A percentile compares a stretch with the other conserved stretches of the same genome.
Conservation (phyloP, 2,888 invertebrate species). For the Nephrotoma appendiculata region DNA sequence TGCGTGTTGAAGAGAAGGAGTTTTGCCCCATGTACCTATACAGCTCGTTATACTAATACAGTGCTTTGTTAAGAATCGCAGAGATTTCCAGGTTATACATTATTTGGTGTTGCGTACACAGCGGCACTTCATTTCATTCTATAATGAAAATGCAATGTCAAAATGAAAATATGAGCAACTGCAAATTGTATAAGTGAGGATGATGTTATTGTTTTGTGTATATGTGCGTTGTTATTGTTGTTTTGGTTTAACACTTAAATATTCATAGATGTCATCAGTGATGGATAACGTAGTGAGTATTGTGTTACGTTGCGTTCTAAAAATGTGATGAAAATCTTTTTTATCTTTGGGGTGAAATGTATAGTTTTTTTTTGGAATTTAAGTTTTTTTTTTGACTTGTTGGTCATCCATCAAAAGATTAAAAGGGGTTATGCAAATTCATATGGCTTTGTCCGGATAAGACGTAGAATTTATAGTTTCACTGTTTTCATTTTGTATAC, state of each 20-base stretch:
- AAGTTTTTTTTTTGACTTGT: no score
- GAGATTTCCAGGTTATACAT: not conserved
- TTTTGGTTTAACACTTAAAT: not conserved
- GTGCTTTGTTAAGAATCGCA: not conserved
- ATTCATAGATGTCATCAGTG: not conserved
- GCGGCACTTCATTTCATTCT: not conserved
- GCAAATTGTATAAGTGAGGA: not conserved
- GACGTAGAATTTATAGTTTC: no score
- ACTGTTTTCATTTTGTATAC: no score
- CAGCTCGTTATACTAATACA: not conserved
- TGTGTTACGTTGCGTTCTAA: not conserved
- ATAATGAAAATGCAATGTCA: not conserved
- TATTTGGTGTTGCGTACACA: not conserved
- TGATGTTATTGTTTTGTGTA: not conserved
- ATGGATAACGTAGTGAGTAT: not conserved
- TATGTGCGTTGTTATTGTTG: not conserved
- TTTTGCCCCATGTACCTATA: not conserved
- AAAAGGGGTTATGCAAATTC: no score
- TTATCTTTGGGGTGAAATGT: no score
- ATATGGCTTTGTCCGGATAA: no score
- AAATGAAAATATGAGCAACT: not conserved
- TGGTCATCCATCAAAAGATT: no score
- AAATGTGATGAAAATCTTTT: not conserved
- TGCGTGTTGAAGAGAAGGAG: not conserved
- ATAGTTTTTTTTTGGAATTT: no score